Conservation (phyloP, 2,797 vertebrate species). For the Melanogrammus aeglefinus region DNA sequence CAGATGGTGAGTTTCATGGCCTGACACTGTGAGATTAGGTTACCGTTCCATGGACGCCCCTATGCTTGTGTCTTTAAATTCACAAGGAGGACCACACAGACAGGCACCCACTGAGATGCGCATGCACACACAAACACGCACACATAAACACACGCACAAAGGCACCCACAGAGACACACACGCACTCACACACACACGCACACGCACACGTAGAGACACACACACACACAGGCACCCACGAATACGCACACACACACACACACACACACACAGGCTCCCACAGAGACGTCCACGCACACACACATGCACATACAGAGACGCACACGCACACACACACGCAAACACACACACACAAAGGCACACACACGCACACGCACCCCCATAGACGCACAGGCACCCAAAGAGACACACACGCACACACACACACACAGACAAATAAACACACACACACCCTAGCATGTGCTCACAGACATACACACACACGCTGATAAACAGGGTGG, state of each 20-base stretch:
- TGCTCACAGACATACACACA: not conserved
- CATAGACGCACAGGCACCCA: not conserved
- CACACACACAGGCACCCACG: not conserved
- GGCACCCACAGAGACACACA: not conserved
- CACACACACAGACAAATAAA: not conserved
- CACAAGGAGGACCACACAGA: slow-evolving; percentile 10
- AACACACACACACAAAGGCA: not conserved
- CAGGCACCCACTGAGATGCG: slow-evolving; percentile 5
- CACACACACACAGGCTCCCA: not conserved
- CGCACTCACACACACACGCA: not conserved
- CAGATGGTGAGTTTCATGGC: slow-evolving; percentile 67
- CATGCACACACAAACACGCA: slow-evolving; percentile 18
- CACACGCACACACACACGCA: not conserved
- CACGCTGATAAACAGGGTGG: slow-evolving; percentile 11
- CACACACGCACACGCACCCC: slow-evolving; percentile 13
- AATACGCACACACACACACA: not conserved
- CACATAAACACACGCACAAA: slow-evolving; percentile 1
- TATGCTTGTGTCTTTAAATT: slow-evolving; percentile 25
- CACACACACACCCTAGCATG: not conserved
- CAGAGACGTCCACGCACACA: too few relatives aligned
- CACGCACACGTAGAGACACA: slow-evolving; percentile 32
- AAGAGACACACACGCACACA: slow-evolving; percentile 9
- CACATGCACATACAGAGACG: too few relatives aligned
- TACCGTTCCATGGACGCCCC: slow-evolving; percentile 36
- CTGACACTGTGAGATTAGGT: slow-evolving; percentile 59